Evolutionary conservation across 1,140 invertebrate genomes (phyloP), one percentile per base, ranked within the genome.

Genomic region (Prorops nasuta): DNA sequence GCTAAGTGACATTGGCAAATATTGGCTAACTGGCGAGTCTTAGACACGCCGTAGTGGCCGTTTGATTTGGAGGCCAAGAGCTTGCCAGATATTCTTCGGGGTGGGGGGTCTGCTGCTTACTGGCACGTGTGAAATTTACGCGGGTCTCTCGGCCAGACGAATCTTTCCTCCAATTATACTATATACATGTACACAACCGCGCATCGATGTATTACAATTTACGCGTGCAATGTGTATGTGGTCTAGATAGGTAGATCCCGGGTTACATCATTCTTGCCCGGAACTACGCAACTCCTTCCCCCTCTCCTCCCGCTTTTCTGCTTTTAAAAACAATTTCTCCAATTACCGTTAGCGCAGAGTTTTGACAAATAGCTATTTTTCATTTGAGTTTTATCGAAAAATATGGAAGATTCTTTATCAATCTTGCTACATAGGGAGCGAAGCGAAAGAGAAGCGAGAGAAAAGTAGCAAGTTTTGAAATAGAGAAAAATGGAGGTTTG

Each of bases 71-170:
- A 58, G 53, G 53, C 49, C 49, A 59, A 58, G 47, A 58, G 53
- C 45, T 36, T n/a, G 39, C 42, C 21, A 16, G 15, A 32, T 34
- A n/a, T n/a, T n/a, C n/a, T 28, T 24, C 21, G 51, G 17, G 43
- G 44, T 44, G 54, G 42, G 54, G 45, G 44, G 44, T 4, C 17
- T 35, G 35, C 46, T 32, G 49, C 37, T 36, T 44, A 44, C n/a
- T 38, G 54, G 54, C 58, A 56, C 54, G 58, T 54, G 54, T 54
- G 54, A 62, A 62, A 54, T 62, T 58, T 60, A 58, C 42, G 43
- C 42, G 44, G 42, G 36, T 45, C 49, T 37, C 20, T 22, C n/a
- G n/a, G 39, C 56, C 35, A 58, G 46, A 56, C 39, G 39, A 19
- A 49, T 40, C 41, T 37, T 35, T 14, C 14, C 24, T 28, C 24